Base-by-base conservation (phyloP, 2,888 invertebrate genomes). In the Amorpha juglandis region DNA sequence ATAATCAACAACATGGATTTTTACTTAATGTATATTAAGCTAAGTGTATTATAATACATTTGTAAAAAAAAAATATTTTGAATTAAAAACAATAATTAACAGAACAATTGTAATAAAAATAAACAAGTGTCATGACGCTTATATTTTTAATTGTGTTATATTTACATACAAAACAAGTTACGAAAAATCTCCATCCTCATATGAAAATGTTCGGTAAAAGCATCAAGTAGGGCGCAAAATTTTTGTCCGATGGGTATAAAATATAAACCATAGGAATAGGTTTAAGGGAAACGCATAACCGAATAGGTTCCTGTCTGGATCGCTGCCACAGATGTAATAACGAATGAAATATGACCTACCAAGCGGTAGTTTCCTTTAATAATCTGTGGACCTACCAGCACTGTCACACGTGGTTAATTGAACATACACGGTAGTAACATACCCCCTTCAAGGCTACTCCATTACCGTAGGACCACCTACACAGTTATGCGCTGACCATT, bases 1-100 rank as follows among this genome's bases (percentile, higher is more conserved):
- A 92, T 92, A 92, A 92, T 91, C 89, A 93, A 93, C 92, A 92
- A 92, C 92, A 92, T 90, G 90, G 91, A 92, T 92, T 83, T 85
- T 89, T 78, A 82, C 86, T 87, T 91, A 90, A 82, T 82, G 78
- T 84, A 83, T 85, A 86, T 78, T 38, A 38, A 6, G 38, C 83
- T 86, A 87, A 38, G 79, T 79, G 63, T 68, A 81, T 81, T 81
- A 83, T 78, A 80, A 80, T 86, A 88, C 82, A 58, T 87, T 78
- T 79, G 81, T 87, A 81, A 86, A 85, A 84, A 85, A 84, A 50
- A 88, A 85, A 79, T 78, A 80, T 78, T 78, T 81, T 76, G 80
- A 75, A 84, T 81, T 80, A 85, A 87, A 83, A 85, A 86, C 83
- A 86, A 84, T 78, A 78, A 79, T 80, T 79, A 88, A 86, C 83